Percentiles rank a stretch among this genome's conserved stretches.
phyloP scores from a whole-genome alignment of 1,140 invertebrate genomes.

The Zaprionus davidi region DNA sequence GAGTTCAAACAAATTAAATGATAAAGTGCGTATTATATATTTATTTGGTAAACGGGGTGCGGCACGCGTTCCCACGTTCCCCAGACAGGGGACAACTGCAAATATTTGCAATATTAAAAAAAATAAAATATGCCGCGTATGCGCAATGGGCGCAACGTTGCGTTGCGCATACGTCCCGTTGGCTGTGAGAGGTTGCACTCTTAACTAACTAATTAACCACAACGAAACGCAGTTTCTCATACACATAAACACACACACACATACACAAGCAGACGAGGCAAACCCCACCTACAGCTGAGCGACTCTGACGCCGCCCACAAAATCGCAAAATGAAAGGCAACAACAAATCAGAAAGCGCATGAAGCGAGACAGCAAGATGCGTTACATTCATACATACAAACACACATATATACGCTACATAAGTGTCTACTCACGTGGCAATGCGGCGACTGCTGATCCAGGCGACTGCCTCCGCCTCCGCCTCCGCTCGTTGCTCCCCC shows the following conservation, averaged over 20 bases:
- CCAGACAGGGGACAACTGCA: constrained; percentile 38
- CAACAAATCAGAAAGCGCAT: constrained; percentile 64
- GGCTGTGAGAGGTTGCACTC: neutral
- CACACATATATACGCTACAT: neutral
- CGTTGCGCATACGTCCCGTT: constrained; percentile 45
- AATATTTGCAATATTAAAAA: constrained; percentile 68
- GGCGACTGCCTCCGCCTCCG: constrained; percentile 13
- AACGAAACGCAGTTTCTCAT: constrained; percentile 9
- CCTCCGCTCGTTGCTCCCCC: constrained; percentile 1
- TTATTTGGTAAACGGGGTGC: constrained; percentile 27
- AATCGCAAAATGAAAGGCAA: constrained; percentile 63
- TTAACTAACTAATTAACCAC: constrained; percentile 6
- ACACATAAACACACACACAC: constrained; percentile 9
- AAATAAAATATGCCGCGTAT: constrained; percentile 43
- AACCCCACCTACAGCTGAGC: constrained; percentile 40
- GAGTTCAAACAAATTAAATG: constrained; percentile 73
- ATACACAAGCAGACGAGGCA: neutral
- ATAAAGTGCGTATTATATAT: constrained; percentile 31
- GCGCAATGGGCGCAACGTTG: constrained; percentile 30
- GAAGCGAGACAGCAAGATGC: constrained; percentile 34
- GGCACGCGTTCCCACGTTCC: constrained; percentile 67
- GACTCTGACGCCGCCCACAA: constrained; percentile 63
- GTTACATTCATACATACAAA: constrained; percentile 3
- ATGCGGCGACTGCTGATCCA: constrained; percentile 27
- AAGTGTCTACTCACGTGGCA: constrained; percentile 39